These are phyloP conservation scores for Seriola aureovittata DNA, from an alignment of 2,113 vertebrate species.

Conservation along the genomic window DNA sequence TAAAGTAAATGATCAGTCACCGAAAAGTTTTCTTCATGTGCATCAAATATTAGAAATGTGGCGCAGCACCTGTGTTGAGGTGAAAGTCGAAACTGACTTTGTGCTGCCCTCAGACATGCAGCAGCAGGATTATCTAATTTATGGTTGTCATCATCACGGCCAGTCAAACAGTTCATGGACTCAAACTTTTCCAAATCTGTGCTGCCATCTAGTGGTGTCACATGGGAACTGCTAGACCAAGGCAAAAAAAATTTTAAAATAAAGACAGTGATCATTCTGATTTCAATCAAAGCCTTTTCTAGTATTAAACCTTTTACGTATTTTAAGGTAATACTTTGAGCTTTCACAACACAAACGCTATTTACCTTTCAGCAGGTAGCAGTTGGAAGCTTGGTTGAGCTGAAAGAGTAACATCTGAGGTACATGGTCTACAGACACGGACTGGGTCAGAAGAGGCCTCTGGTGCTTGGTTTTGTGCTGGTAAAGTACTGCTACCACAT, in stretches of 20 bases:
- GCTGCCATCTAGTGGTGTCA: constrained; percentile 42
- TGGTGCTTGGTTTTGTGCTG: not conserved
- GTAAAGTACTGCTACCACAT: not conserved
- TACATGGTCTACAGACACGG: not conserved
- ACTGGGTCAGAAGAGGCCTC: not conserved
- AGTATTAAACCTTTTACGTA: not conserved
- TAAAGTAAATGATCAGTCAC: not conserved
- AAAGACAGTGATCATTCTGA: not conserved
- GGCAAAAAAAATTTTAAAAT: not conserved
- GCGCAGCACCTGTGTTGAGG: constrained; percentile 32
- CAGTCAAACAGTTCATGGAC: not conserved
- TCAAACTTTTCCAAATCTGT: constrained; percentile 43
- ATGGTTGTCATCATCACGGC: not conserved
- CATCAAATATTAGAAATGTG: not conserved
- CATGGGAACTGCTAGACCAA: constrained; percentile 10
- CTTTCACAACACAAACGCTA: not conserved
- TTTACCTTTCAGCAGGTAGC: constrained; percentile 25
- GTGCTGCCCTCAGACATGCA: not conserved
- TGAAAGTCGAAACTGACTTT: constrained; percentile 22
- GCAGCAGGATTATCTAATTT: not conserved
- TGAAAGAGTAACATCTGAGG: not conserved
- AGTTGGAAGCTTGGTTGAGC: not conserved
- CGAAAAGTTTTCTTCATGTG: not conserved
- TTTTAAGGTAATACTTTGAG: not conserved
- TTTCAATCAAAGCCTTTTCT: not conserved